Percentiles rank a stretch among this genome's conserved stretches.
Conservation (phyloP, 2,888 invertebrate genomes). For the Lasioglossum lativentre region DNA sequence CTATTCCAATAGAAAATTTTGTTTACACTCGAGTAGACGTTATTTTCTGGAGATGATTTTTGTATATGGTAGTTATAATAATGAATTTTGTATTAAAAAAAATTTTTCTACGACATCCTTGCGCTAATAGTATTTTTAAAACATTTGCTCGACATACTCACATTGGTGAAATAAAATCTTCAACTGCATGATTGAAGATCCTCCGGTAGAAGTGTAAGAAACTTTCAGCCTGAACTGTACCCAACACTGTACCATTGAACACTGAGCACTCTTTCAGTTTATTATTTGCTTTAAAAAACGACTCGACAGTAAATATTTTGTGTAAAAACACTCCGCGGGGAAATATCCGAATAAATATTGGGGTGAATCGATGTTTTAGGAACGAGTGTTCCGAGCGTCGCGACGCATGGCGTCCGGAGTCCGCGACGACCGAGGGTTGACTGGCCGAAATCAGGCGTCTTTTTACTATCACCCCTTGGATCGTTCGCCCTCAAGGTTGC, state of each 20-base stretch:
- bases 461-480: constrained; percentile 25
- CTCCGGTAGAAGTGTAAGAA: no score
- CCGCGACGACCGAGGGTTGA: constrained; percentile 15
- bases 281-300: neutral
- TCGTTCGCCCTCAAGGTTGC: constrained; percentile 24
- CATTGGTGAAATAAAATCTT: neutral
- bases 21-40: no score
- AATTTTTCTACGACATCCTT: neutral
- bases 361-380: neutral
- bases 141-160: neutral
- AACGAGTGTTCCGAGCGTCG: neutral
- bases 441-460: constrained; percentile 26
- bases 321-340: neutral
- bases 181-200: neutral
- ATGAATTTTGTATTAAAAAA: neutral
- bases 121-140: neutral
- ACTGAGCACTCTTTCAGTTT: neutral
- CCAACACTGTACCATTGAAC: neutral
- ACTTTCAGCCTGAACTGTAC: no score
- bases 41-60: no score
- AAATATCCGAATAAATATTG: neutral
- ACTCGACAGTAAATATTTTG: neutral
- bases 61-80: neutral
- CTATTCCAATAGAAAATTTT: no score
- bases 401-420: neutral